Percentiles rank a stretch among this genome's conserved stretches.
Evolutionary conservation across 2,797 vertebrate species (phyloP).

Genomic region (Typhlichthys eigenmanni): DNA sequence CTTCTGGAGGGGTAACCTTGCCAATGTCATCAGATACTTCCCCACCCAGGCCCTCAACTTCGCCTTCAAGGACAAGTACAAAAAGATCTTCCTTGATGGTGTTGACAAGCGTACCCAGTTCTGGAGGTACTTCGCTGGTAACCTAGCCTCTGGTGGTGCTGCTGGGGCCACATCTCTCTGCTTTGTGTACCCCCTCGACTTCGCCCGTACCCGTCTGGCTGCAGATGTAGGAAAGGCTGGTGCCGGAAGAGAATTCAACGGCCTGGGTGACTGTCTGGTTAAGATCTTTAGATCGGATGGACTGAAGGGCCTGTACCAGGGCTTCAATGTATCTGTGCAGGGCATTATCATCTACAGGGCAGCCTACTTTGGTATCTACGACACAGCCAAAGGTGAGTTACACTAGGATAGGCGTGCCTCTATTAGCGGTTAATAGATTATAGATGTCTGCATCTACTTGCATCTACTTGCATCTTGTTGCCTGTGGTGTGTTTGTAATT

Average conservation of each 20-base stretch:
- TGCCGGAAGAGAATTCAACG: constrained; percentile 77
- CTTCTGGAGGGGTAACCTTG: constrained; percentile 89
- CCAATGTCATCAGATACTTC: constrained; percentile 89
- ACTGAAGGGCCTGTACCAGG: constrained; percentile 82
- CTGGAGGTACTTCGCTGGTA: constrained; percentile 88
- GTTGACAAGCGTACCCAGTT: constrained; percentile 87
- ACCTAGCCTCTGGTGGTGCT: constrained; percentile 84
- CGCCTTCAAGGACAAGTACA: constrained; percentile 91
- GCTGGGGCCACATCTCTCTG: constrained; percentile 87
- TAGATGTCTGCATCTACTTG: rapidly evolving
- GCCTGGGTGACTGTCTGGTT: constrained; percentile 82
- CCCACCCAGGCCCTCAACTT: constrained; percentile 90
- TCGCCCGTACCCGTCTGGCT: constrained; percentile 85
- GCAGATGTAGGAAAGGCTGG: constrained; percentile 85
- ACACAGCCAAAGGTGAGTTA: constrained; percentile 87
- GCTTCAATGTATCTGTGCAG: constrained; percentile 88
- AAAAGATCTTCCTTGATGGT: constrained; percentile 85
- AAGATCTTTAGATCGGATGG: constrained; percentile 83
- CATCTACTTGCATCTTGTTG: background rate
- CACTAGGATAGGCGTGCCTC: background rate
- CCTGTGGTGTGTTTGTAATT: background rate
- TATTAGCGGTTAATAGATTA: background rate
- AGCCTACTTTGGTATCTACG: constrained; percentile 90
- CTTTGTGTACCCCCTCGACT: constrained; percentile 87
- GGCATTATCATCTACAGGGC: constrained; percentile 95